Evolutionary conservation across 92 coral and sea anemone species (phyloP).

Genomic region (Palythoa heliodiscus): DNA sequence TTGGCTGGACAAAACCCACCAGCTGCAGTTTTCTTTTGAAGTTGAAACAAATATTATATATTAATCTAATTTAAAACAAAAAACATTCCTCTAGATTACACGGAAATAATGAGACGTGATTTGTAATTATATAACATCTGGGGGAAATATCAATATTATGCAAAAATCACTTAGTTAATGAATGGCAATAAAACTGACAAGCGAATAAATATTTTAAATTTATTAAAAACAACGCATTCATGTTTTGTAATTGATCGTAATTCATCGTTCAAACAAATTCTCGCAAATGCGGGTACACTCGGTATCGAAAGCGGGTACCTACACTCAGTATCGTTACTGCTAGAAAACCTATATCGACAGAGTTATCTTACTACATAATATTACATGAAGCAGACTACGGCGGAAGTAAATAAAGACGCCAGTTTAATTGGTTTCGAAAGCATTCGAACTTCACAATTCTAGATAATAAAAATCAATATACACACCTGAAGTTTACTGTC

Average conservation of each 20-base stretch:
- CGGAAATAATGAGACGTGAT: neutral
- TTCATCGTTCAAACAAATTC: neutral
- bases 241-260: neutral
- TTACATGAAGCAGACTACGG: neutral
- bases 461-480: neutral
- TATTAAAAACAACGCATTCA: too few species aligned
- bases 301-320: neutral
- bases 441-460: neutral
- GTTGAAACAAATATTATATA: too few species aligned
- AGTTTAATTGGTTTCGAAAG: neutral
- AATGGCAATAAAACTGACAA: neutral
- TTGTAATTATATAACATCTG: neutral
- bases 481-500: slow-evolving; percentile 84
- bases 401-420: neutral
- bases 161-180: neutral
- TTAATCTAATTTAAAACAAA: too few species aligned
- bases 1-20: too few species aligned
- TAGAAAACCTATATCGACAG: neutral
- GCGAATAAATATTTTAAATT: neutral
- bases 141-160: neutral
- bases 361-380: neutral
- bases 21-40: too few species aligned
- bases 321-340: neutral
- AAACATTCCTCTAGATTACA: neutral
- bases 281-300: neutral